A percentile compares a stretch with the other conserved stretches of the same genome.
Conservation (phyloP, 2,797 vertebrate genomes). For the Novumbra hubbsi region DNA sequence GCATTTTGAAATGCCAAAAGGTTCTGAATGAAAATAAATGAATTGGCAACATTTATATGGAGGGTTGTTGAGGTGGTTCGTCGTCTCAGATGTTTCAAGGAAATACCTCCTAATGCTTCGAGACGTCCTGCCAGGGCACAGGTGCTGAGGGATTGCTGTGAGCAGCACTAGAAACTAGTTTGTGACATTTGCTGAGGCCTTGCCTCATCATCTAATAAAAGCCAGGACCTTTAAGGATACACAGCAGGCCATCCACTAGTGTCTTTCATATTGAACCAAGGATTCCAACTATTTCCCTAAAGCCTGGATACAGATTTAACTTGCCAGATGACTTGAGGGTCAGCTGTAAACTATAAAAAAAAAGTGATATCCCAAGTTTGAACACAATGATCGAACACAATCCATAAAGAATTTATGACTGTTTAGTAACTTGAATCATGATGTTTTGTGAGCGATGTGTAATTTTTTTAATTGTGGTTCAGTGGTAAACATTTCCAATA, state of each 20-base stretch:
- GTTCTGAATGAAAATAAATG: neutral
- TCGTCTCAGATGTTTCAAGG: neutral
- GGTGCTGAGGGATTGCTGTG: neutral
- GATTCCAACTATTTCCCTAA: neutral
- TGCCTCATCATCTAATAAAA: neutral
- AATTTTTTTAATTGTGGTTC: too few species aligned
- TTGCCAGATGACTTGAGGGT: neutral
- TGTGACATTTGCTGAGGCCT: neutral
- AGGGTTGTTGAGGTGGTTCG: neutral
- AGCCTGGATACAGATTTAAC: neutral
- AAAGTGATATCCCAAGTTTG: too few species aligned
- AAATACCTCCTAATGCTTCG: neutral
- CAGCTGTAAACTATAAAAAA: neutral
- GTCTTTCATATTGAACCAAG: neutral
- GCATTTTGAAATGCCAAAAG: neutral
- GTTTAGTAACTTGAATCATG: too few species aligned
- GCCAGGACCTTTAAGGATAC: neutral
- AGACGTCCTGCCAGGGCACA: neutral
- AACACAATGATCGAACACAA: too few species aligned
- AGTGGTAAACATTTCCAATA: too few species aligned
- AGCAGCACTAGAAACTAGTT: neutral
- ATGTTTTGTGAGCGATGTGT: too few species aligned
- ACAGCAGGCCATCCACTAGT: neutral
- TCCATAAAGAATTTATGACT: too few species aligned
- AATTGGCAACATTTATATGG: neutral